Percentiles rank a stretch among this genome's conserved stretches.
Conservation (phyloP, 2,113 vertebrate species). For the Phoxinus phoxinus region DNA sequence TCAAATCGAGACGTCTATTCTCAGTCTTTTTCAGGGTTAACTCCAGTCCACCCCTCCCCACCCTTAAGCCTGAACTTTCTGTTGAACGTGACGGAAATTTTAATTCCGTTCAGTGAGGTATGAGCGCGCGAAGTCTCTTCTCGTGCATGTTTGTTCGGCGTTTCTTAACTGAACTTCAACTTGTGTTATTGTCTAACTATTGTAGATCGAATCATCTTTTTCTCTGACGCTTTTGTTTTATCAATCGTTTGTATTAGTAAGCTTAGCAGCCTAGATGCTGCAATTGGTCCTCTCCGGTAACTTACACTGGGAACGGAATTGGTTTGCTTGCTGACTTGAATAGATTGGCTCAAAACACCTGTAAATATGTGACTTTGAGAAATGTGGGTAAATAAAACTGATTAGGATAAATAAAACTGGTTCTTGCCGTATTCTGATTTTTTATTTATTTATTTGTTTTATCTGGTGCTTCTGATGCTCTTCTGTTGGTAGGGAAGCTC, state of each 20-base stretch:
- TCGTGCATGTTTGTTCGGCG: background rate
- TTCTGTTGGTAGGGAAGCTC: slow-evolving; percentile 15
- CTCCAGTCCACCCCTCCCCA: slow-evolving; percentile 62
- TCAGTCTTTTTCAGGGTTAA: slow-evolving; percentile 48
- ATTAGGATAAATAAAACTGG: background rate
- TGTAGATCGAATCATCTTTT: background rate
- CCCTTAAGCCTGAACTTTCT: slow-evolving; percentile 76
- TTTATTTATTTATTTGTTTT: no score
- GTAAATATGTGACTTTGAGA: background rate
- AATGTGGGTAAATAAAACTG: background rate
- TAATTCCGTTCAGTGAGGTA: slow-evolving; percentile 59
- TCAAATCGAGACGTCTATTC: background rate
- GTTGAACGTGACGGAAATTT: slow-evolving; percentile 76
- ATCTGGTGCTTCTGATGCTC: background rate
- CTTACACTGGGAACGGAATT: background rate
- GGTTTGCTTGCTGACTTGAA: background rate
- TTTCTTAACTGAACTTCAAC: background rate
- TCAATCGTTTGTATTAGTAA: background rate
- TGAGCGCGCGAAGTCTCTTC: slow-evolving; percentile 17
- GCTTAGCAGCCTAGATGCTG: background rate
- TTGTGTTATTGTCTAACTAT: no score
- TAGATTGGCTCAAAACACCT: background rate
- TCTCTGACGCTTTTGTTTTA: background rate
- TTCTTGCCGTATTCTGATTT: background rate
- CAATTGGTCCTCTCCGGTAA: background rate